A percentile compares a stretch with the other conserved stretches of the same genome.
Conservation (phyloP, 2,888 invertebrate species). For the Poecilus cupreus region DNA sequence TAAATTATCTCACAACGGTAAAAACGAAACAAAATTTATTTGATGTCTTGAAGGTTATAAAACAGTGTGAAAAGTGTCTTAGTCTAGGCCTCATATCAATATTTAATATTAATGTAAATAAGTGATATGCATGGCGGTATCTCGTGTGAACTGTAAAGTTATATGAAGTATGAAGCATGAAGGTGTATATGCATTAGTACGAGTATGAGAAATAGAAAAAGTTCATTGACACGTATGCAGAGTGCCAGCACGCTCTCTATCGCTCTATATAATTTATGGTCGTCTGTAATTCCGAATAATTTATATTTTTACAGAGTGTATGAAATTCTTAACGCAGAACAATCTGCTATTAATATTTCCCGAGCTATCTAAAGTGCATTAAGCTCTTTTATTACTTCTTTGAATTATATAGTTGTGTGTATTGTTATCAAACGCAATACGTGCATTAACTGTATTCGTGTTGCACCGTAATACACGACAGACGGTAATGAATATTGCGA, state of each 20-base stretch:
- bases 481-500: constrained; percentile 42
- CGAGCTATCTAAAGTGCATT: constrained; percentile 45
- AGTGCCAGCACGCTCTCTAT: not conserved
- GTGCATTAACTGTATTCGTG: constrained; percentile 43
- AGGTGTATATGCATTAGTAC: not conserved
- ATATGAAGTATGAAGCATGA: not conserved
- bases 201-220: not conserved
- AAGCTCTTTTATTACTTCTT: constrained; percentile 38
- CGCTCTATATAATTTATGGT: constrained; percentile 3
- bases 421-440: constrained; percentile 51
- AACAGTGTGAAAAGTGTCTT: not conserved
- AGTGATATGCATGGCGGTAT: not conserved
- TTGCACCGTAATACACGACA: constrained; percentile 10
- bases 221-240: constrained; percentile 6
- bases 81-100: not conserved
- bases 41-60: not conserved
- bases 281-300: constrained; percentile 13
- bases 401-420: constrained; percentile 49
- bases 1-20: no score
- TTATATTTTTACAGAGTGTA: constrained; percentile 27
- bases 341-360: constrained; percentile 48
- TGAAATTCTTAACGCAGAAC: constrained; percentile 17
- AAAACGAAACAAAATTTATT: no score
- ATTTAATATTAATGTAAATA: constrained; percentile 26
- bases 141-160: constrained; percentile 12